Conservation (phyloP, 2,888 invertebrate genomes). For the Drosophila koepferae region DNA sequence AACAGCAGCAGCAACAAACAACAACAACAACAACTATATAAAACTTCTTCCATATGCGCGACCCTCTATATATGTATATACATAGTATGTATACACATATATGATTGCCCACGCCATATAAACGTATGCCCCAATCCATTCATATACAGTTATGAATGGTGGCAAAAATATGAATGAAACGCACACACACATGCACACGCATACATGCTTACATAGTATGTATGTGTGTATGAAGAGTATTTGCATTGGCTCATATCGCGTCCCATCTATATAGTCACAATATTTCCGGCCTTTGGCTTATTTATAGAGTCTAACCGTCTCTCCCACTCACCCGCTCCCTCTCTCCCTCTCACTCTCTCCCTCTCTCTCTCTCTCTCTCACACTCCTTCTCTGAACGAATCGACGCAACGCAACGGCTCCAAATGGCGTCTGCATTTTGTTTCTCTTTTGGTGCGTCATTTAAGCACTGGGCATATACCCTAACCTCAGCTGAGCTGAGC, state of each 20-base stretch:
- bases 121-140: slow-evolving; percentile 34
- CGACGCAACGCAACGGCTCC: slow-evolving; percentile 30
- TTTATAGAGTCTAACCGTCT: slow-evolving; percentile 44
- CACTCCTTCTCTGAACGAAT: not conserved
- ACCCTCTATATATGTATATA: not conserved
- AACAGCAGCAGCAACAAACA: slow-evolving; percentile 34
- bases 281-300: slow-evolving; percentile 72
- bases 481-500: not conserved
- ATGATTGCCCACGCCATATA: slow-evolving; percentile 9
- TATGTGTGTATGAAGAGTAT: not conserved
- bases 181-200: slow-evolving; percentile 10
- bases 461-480: not conserved
- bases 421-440: slow-evolving; percentile 41
- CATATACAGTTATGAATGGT: slow-evolving; percentile 59
- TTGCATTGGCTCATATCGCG: slow-evolving; percentile 25
- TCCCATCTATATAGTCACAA: slow-evolving; percentile 68
- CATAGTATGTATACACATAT: not conserved
- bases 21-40: slow-evolving; percentile 28
- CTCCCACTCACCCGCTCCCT: not conserved
- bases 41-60: slow-evolving; percentile 44
- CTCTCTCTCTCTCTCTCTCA: not conserved
- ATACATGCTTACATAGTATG: not conserved
- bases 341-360: not conserved
- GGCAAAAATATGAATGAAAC: slow-evolving; percentile 59
- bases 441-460: not conserved